These are phyloP conservation scores for Ascaphus truei DNA, from an alignment of 2,113 vertebrate species.

Conservation along the genomic window DNA sequence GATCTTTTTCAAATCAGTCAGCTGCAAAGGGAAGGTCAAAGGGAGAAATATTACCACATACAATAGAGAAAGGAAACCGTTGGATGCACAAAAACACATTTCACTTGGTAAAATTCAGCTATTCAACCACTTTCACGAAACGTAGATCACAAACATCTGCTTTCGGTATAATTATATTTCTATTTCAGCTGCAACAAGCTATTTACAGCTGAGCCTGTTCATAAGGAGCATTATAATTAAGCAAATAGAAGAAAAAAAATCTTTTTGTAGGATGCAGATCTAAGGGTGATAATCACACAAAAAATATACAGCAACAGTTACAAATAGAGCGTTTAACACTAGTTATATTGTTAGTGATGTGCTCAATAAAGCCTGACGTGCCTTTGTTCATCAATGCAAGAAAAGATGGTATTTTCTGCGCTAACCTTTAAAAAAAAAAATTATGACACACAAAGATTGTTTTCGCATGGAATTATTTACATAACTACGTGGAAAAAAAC, in stretches of 20 bases:
- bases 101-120: slow-evolving; percentile 66
- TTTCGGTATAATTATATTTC: slow-evolving; percentile 81
- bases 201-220: slow-evolving; percentile 79
- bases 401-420: slow-evolving; percentile 64
- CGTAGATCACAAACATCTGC: slow-evolving; percentile 77
- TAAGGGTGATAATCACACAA: slow-evolving; percentile 77
- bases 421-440: slow-evolving; percentile 53
- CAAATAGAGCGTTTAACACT: slow-evolving; percentile 75
- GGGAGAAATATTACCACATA: background rate
- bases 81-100: slow-evolving; percentile 35
- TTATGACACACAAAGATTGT: slow-evolving; percentile 44
- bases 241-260: slow-evolving; percentile 79
- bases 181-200: slow-evolving; percentile 79
- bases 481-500: slow-evolving; percentile 36
- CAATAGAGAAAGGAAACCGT: background rate
- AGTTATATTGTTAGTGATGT: slow-evolving; percentile 72
- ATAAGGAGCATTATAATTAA: slow-evolving; percentile 83
- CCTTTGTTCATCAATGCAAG: slow-evolving; percentile 66
- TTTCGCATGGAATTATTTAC: slow-evolving; percentile 44
- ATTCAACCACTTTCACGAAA: slow-evolving; percentile 65
- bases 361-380: slow-evolving; percentile 70
- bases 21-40: background rate
- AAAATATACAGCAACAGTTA: slow-evolving; percentile 80
- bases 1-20: too few species aligned
- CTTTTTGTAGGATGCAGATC: slow-evolving; percentile 80